Base-by-base conservation (phyloP, 92 coral and sea anemone species). In the Anthopleura xanthogrammica region DNA sequence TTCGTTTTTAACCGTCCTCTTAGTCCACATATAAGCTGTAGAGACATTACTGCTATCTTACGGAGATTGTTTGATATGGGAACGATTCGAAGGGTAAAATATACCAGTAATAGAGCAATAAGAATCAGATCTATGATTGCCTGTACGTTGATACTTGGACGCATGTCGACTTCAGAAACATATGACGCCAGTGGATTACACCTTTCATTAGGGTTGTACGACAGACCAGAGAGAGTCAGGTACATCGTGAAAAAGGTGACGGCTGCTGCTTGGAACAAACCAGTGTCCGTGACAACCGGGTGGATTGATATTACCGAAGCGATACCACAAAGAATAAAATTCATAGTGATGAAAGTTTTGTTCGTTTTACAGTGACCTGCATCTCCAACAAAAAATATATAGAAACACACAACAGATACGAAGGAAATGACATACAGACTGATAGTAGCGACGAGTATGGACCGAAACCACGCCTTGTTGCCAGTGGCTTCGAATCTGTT, bases 161-260 rank as follows among this genome's bases (percentile, higher is more conserved):
- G 82, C 99, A 97, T 97, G 80, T 97, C 99, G 4, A 90, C 95
- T 52, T 94, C 98, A 12, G 98, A 93, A 9, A 97, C 87, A 86
- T 86, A 97, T 8, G 92, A 92, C 8, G 99, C 99, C 13, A 94
- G 93, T 2, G 99, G 98, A 78, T 94, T 97, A 75, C 99, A 97
- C 40, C 88, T 89, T 50, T 97, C 99, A 65, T 97, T 90, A 12
- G 99, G 99, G 86, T 97, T 97, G 81, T 94, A 93, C 6, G 99
- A 94, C 41, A 97, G 60, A 11, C 95, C 99, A 0, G 99, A 97
- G 87, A 98, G 91, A 12, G 99, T 94, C 1, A 97, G 87, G 70
- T 92, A 97, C 82, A 90, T 86, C 19, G 98, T 87, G 72, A 84
- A 97, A 12, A 89, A 83, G 2, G 94, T 86, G 41, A 93, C 91